Evolutionary conservation across 1,140 invertebrate genomes (phyloP).

Genomic region (Laupala kohalensis): DNA sequence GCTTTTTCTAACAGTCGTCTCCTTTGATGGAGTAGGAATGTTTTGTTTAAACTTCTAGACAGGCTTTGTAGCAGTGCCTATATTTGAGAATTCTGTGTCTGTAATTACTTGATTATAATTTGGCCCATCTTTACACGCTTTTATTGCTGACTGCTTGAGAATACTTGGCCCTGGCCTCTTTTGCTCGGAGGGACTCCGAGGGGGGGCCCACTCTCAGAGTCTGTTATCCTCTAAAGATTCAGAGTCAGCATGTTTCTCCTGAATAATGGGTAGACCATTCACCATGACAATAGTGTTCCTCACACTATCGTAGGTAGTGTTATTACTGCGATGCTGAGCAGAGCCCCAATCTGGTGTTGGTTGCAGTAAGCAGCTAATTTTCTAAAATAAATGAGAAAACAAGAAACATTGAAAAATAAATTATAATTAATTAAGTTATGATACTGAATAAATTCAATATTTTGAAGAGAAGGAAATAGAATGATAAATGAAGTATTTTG

Average conservation of each 20-base stretch:
- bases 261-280: conserved; percentile 45
- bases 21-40: not conserved
- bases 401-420: not conserved
- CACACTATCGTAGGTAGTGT: conserved; percentile 33
- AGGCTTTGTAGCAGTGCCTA: not conserved
- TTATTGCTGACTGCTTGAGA: not conserved
- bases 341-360: conserved; percentile 54
- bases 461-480: no score
- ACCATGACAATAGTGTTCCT: conserved; percentile 40
- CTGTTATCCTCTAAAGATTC: conserved; percentile 10
- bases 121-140: not conserved
- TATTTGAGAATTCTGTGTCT: not conserved
- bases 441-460: no score
- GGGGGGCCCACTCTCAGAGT: conserved; percentile 9
- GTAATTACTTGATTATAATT: not conserved
- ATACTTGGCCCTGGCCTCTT: not conserved
- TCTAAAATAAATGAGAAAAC: no score
- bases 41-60: not conserved
- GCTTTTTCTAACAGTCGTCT: not conserved
- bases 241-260: conserved; percentile 5
- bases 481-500: no score
- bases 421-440: not conserved
- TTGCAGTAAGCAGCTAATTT: conserved; percentile 39
- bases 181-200: not conserved
- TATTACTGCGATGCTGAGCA: conserved; percentile 24